phyloP scores from a whole-genome alignment of 2,888 invertebrate genomes.

The Lasioglossum oenotherae region DNA sequence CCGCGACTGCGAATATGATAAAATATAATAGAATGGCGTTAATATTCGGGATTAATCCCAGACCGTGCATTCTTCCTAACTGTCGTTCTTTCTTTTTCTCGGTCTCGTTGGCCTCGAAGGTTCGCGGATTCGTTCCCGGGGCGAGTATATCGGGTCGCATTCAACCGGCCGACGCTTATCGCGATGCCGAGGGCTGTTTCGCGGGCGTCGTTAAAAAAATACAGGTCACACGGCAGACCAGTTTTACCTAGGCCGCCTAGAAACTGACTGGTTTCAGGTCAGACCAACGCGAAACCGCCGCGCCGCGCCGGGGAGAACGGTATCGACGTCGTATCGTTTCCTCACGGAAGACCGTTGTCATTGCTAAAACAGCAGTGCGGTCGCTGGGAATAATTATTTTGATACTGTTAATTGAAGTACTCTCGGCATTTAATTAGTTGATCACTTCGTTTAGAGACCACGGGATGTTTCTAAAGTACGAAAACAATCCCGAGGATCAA shows the following conservation, averaged over 20 bases:
- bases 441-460: too few species aligned
- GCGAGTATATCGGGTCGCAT: conserved; percentile 33
- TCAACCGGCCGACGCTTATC: conserved; percentile 42
- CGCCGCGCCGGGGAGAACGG: neutral
- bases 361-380: too few species aligned
- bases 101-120: neutral
- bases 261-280: neutral
- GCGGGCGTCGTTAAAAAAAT: conserved; percentile 70
- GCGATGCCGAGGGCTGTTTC: conserved; percentile 45
- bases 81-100: neutral
- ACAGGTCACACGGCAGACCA: conserved; percentile 65
- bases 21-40: neutral
- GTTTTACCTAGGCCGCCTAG: conserved; percentile 17
- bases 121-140: conserved; percentile 24
- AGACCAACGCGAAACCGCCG: neutral
- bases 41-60: neutral
- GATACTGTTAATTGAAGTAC: too few species aligned
- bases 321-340: neutral
- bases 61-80: neutral
- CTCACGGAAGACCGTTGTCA: neutral
- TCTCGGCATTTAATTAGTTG: too few species aligned
- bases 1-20: neutral
- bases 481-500: too few species aligned
- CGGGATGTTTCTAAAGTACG: too few species aligned
- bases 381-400: too few species aligned